Conservation (phyloP, 2,888 invertebrate species). For the Meganola albula region DNA sequence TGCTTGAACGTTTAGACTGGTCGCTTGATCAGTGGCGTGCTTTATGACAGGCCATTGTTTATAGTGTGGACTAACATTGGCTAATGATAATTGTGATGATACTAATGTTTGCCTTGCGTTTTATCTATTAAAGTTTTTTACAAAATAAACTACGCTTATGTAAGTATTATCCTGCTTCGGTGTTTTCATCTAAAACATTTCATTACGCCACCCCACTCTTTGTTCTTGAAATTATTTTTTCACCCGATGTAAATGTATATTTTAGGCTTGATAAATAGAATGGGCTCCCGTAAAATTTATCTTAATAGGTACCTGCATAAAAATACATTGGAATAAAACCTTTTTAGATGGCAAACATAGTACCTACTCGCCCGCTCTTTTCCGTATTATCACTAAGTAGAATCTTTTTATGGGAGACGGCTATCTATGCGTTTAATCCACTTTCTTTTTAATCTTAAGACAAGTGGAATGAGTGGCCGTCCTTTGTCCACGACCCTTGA, state of each 20-base stretch:
- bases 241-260: conserved; percentile 15
- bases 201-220: no score
- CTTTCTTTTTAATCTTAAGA: conserved; percentile 65
- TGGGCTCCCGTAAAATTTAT: conserved; percentile 34
- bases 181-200: no score
- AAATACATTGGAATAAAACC: conserved; percentile 36
- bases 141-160: no score
- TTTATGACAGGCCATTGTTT: no score
- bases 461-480: conserved; percentile 52
- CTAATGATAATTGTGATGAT: no score
- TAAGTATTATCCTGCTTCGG: no score
- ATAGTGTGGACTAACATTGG: no score
- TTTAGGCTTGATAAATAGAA: conserved; percentile 27
- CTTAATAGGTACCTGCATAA: conserved; percentile 40
- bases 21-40: no score
- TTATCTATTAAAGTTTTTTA: no score
- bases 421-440: conserved; percentile 72
- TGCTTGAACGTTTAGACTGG: no score
- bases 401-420: conserved; percentile 35
- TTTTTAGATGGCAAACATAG: conserved; percentile 34
- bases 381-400: conserved; percentile 26
- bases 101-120: no score
- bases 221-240: conserved; percentile 18
- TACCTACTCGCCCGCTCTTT: conserved; percentile 28
- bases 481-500: conserved; percentile 57